phyloP scores from a whole-genome alignment of 2,888 invertebrate species.

The Pseudanteris insignis region DNA sequence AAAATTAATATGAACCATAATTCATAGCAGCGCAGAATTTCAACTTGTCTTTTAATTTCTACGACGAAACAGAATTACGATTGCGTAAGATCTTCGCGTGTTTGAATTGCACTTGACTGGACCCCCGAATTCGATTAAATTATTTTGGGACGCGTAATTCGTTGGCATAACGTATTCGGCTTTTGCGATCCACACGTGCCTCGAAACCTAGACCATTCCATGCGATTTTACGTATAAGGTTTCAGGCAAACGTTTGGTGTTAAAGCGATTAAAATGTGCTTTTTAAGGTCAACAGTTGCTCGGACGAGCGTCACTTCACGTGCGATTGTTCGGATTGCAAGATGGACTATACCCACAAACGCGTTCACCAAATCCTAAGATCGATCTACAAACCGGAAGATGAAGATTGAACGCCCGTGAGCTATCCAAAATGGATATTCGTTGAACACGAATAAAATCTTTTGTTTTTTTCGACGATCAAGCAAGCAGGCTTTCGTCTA shows the following conservation, averaged over 20 bases:
- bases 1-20: no score
- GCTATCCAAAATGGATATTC: slow-evolving; percentile 7
- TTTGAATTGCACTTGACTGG: no score
- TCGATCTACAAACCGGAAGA: slow-evolving; percentile 51
- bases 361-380: slow-evolving; percentile 55
- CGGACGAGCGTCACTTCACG: slow-evolving; percentile 48
- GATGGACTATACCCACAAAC: slow-evolving; percentile 61
- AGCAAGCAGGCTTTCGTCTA: not conserved
- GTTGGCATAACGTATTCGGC: not conserved
- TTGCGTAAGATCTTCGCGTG: no score
- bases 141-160: not conserved
- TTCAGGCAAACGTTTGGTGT: slow-evolving; percentile 51
- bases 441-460: slow-evolving; percentile 6
- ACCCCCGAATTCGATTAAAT: not conserved
- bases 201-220: slow-evolving; percentile 48
- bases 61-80: no score
- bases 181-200: slow-evolving; percentile 28
- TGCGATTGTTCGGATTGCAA: slow-evolving; percentile 44
- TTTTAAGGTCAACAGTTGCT: slow-evolving; percentile 59
- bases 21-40: no score
- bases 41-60: no score
- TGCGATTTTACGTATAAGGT: slow-evolving; percentile 51
- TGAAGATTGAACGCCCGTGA: slow-evolving; percentile 44
- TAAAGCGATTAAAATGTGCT: slow-evolving; percentile 55
- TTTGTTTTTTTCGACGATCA: not conserved